Evolutionary conservation across 2,797 vertebrate genomes (phyloP).

Genomic region (Etheostoma nigrum): DNA sequence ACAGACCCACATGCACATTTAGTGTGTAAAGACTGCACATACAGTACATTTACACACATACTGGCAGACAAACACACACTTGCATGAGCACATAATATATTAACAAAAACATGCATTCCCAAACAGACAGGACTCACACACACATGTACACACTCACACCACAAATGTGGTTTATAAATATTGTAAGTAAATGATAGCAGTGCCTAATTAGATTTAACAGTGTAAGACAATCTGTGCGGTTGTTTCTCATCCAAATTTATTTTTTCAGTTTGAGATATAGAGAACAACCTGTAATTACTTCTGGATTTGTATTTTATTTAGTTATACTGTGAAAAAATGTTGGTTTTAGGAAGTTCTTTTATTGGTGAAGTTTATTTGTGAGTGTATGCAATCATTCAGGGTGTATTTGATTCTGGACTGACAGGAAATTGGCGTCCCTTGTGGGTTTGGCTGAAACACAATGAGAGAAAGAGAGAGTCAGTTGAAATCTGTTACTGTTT

Average conservation of each 20-base stretch:
- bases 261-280: constrained; percentile 57
- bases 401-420: constrained; percentile 68
- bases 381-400: constrained; percentile 26
- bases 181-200: constrained; percentile 69
- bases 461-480: constrained; percentile 42
- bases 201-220: constrained; percentile 75
- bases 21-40: neutral
- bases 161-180: constrained; percentile 42
- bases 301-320: constrained; percentile 64
- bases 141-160: neutral
- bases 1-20: neutral
- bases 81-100: neutral
- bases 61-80: neutral
- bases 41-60: neutral
- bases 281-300: constrained; percentile 71
- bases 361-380: constrained; percentile 36
- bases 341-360: constrained; percentile 35
- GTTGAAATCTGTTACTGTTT: constrained; percentile 71
- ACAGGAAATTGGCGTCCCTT: constrained; percentile 79
- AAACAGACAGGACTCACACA: neutral
- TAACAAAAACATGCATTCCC: neutral
- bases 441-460: constrained; percentile 46
- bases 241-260: constrained; percentile 61
- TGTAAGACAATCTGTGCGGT: constrained; percentile 67
- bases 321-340: constrained; percentile 60